Base-by-base conservation (phyloP, 2,113 vertebrate species). In the Trichomycterus rosablanca region DNA sequence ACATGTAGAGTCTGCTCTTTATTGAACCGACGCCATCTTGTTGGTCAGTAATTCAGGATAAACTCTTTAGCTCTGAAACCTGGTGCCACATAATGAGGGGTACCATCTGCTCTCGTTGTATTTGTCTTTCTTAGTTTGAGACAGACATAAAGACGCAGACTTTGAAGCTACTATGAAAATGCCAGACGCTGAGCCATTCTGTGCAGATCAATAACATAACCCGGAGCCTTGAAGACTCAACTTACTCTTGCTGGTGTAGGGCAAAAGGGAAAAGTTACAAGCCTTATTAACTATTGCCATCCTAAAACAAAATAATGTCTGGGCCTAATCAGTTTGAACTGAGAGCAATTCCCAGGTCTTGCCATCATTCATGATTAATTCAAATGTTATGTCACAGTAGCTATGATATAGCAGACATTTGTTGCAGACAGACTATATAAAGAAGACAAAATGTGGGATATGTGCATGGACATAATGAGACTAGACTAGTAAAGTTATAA, bases 151-250 rank as follows among this genome's bases (percentile, higher is more conserved):
- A n/a, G n/a, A n/a, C n/a, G n/a, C n/a, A n/a, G n/a, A 37, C 60
- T 55, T 45, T 52, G 49, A 61, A 71, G 68, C 68, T 61, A 37
- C 60, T 55, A 39, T 52, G 49, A 61, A 71, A 69, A 73, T 61
- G 66, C 67, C 67, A 74, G 71, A 74, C 58, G 20, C 49, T 30
- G 56, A 69, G 67, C 40, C 67, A 59, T 67, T 62, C 58, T 52
- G 52, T 62, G 44, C 7, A 8, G 52, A 71, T 71, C 58, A 66
- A 71, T 71, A 10, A n/a, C 4, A 35, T 70, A 60, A 55, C 49
- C 52, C 43, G 68, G 55, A 70, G 56, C 55, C 56, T 39, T 40
- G 28, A 34, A 56, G 68, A 48, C 72, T 46, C 48, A 65, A 72
- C 70, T 64, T 63, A 40, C 49, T 59, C 43, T 60, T 26, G 58